A percentile compares a stretch with the other conserved stretches of the same genome.
These are phyloP conservation scores for Propithecus deckenii DNA, from an alignment of 2,797 vertebrate genomes.

Conservation along the genomic window DNA sequence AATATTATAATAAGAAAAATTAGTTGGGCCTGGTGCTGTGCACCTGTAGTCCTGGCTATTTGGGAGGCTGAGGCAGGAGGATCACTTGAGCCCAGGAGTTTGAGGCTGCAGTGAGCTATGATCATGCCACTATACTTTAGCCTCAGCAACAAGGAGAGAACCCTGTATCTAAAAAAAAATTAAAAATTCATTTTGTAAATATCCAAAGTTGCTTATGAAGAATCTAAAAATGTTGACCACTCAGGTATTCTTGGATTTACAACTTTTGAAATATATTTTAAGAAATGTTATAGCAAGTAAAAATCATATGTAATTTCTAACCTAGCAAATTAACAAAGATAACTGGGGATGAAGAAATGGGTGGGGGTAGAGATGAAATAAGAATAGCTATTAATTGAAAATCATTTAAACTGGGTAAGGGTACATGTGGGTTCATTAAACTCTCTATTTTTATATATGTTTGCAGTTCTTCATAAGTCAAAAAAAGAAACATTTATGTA, in stretches of 20 bases:
- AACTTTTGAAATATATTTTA: background rate
- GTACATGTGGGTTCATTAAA: background rate
- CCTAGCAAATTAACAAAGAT: background rate
- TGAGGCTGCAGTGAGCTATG: background rate
- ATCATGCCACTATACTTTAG: background rate
- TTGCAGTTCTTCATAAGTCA: conserved; percentile 10
- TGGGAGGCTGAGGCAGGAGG: background rate
- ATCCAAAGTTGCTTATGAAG: background rate
- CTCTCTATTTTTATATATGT: background rate
- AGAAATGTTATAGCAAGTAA: background rate
- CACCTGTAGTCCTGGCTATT: background rate
- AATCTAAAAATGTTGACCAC: background rate
- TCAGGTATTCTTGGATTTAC: background rate
- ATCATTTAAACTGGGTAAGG: background rate
- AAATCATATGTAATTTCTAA: background rate
- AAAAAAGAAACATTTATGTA: background rate
- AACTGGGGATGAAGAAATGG: background rate
- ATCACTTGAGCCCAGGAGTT: background rate
- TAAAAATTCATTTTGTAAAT: background rate
- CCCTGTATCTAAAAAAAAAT: background rate
- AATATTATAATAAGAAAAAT: background rate
- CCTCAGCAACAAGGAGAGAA: background rate
- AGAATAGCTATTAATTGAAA: background rate
- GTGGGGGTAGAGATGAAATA: background rate
- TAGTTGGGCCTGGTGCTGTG: background rate